Evolutionary conservation across 2,888 invertebrate genomes (phyloP).

Genomic region (Acrobasis suavella): DNA sequence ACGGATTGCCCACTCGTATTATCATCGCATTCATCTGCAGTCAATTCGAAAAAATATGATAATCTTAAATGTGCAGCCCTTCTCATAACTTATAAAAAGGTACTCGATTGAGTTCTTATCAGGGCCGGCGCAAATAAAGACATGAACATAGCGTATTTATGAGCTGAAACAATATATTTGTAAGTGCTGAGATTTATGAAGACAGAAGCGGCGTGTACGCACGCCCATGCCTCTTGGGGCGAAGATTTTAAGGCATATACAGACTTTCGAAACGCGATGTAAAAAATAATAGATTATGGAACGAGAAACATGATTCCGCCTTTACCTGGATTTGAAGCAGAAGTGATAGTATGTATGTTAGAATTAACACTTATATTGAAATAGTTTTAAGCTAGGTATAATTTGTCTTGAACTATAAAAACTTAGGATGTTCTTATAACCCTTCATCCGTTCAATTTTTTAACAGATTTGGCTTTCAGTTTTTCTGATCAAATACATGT

Average conservation of each 20-base stretch:
- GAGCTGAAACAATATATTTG: constrained; percentile 62
- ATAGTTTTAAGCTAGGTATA: no score
- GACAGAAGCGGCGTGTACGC: constrained; percentile 45
- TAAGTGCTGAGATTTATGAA: constrained; percentile 61
- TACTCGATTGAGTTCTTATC: constrained; percentile 37
- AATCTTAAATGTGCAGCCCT: constrained; percentile 13
- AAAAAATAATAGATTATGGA: no score
- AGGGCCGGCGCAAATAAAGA: constrained; percentile 54
- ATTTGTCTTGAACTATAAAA: no score
- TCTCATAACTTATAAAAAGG: constrained; percentile 21
- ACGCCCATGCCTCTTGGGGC: constrained; percentile 39
- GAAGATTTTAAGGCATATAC: constrained; percentile 30
- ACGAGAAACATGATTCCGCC: no score
- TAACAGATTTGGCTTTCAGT: no score
- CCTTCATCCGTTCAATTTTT: no score
- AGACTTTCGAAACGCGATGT: constrained; percentile 17
- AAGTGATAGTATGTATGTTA: no score
- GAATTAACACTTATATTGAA: no score
- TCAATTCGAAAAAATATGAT: constrained; percentile 17
- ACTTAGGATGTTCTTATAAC: no score
- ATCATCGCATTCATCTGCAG: constrained; percentile 14
- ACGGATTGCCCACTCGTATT: constrained; percentile 1
- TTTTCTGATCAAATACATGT: no score
- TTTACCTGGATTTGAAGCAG: no score
- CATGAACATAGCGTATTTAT: constrained; percentile 58